Evolutionary conservation across 2,113 vertebrate species (phyloP), one percentile per base, ranked within the genome.

Genomic region (Thunnus maccoyii): DNA sequence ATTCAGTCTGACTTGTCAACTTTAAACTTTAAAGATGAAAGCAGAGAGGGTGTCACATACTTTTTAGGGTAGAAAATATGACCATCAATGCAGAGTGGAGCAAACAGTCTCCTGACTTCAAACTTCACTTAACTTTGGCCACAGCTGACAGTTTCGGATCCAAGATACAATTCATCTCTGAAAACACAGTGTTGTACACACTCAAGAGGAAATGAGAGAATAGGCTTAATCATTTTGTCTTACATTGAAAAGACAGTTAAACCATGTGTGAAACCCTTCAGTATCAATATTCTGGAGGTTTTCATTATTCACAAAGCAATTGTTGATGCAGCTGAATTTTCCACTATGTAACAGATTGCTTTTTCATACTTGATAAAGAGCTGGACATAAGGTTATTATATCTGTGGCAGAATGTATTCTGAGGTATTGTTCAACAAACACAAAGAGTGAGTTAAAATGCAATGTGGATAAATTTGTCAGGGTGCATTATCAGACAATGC

Each of bases 161-260:
- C 14, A 57, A 63, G 47, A 88, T 82, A 87, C 76, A 72, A 83
- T 81, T 77, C 56, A 78, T 74, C 52, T 77, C 57, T 75, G 63
- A 68, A 56, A 82, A 70, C 52, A 54, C 20, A 50, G 30, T 52
- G 55, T 20, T 58, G 32, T 65, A 30, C 8, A 63, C 67, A 79
- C 47, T 76, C 30, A 46, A 73, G 64, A 69, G 30, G 67, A 89
- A 86, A 84, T 71, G 18, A 83, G 56, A 86, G 79, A 78, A 84
- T 47, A 74, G 58, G 25, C 64, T 41, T 86, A 88, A 81, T 66
- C 48, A 86, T 60, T 69, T 73, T 70, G 55, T 69, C 74, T 69
- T 51, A 44, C 52, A 27, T 68, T 82, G 70, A 91, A 88, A 85
- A 76, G 41, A 79, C 92, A 80, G 82, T 81, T 83, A 78, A 91